Evolutionary conservation across 2,888 invertebrate genomes (phyloP), one percentile per base, ranked within the genome.

Genomic region (Prosapia bicincta): DNA sequence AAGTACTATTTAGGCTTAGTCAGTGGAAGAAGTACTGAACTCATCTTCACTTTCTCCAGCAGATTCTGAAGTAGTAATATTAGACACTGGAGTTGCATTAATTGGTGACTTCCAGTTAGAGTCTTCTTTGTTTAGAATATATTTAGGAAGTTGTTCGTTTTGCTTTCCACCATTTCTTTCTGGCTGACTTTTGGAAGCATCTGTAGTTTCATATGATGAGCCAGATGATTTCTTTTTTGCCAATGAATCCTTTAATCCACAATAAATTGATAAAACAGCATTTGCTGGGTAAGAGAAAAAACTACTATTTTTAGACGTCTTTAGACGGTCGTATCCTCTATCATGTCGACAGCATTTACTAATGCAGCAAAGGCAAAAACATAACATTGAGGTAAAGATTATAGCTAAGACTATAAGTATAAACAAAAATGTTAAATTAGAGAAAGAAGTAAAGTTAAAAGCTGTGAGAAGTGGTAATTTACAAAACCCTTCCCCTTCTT

Each of bases 191-290:
- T n/a, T n/a, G n/a, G n/a, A n/a, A n/a, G n/a, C n/a, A 30, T 30
- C 9, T 30, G 26, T 25, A 9, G 26, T 13, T 65, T 71, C 25
- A 20, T 20, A 20, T 3, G 54, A 20, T 54, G 9, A 20, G 54
- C 20, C 54, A 54, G 54, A 54, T 54, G 54, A 20, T 20, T 20
- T 54, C 20, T 20, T 5, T 30, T 30, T 54, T 54, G 13, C 23
- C 66, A 72, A 9, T n/a, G 74, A 68, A 28, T 74, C 43, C 69
- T 74, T 74, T 54, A 74, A 15, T 20, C 43, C 43, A 69, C 74
- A 74, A 43, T 68, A 74, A n/a, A 74, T 24, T 43, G 74, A 74
- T 26, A 74, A n/a, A 26, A 74, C 13, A 26, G 68, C 43, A 54
- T 74, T 54, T 26, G 5, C 54, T 10, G 20, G 20, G 15, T 15